Base-by-base conservation (phyloP, 2,888 invertebrate genomes). In the Onchidella celtica region DNA sequence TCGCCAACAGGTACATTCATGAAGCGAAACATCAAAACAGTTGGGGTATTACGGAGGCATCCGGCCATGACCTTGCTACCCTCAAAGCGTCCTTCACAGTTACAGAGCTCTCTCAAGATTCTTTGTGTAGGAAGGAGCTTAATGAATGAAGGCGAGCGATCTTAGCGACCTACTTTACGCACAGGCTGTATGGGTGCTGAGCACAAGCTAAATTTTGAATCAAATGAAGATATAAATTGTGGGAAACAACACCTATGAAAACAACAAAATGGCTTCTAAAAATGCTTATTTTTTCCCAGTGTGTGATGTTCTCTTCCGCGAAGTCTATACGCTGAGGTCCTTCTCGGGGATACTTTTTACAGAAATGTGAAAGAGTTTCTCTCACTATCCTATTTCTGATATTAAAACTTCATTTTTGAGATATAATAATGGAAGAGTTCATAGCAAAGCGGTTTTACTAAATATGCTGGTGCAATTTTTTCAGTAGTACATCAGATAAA, bases 1-100 rank as follows among this genome's bases (percentile, higher is more conserved):
- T 72, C 72, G 47, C 47, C 32, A 65, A 55, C 17, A 72, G 57
- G 72, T 65, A 63, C 63, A 79, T 79, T 79, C 36, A 47, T 65
- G 79, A 59, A 63, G 65, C 59, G 40, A 79, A 79, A 47, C 79
- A 79, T 72, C 63, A 79, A 79, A 70, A 79, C 70, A 80, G 78
- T 75, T 77, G 79, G 63, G 40, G 14, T 63, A 34, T 72, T 72
- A 27, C 47, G 40, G 61, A 27, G 63, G 84, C 84, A 86, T 85
- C 87, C 88, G 90, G 89, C 90, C 90, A 89, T 90, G 90, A 90
- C 90, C 90, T 90, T 90, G 89, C 84, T 86, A 84, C 86, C 84
- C 82, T 75, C 77, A 69, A 59, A 82, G 84, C 89, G 89, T 89
- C 89, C 89, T 89, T 89, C 90, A 89, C 89, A 79, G 83, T 77